Base-by-base conservation (phyloP, 2,888 invertebrate species). In the Ochlodes sylvanus region DNA sequence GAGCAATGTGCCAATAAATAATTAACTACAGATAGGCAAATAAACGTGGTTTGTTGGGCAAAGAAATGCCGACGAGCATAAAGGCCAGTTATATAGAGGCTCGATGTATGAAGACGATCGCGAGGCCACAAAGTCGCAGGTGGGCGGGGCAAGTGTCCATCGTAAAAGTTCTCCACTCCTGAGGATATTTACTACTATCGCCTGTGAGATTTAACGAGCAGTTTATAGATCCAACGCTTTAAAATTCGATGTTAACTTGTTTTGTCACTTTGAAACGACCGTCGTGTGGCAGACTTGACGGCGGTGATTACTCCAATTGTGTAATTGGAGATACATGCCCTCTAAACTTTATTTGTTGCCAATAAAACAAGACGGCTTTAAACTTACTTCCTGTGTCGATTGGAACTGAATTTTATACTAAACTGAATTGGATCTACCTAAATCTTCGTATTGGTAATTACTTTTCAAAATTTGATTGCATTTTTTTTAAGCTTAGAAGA, bases 131-230 rank as follows among this genome's bases (percentile, higher is more conserved):
- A 86, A 86, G 83, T 83, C 87, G 77, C 86, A 85, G 86, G 91
- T 91, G 89, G 92, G 90, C 79, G 92, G 89, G 76, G 87, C 84
- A 69, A 78, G 77, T 77, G 86, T 82, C 86, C 87, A 83, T 89
- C 91, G 90, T 92, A 92, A 92, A 91, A 87, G 80, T 82, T 81
- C 79, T 78, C 81, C 78, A 83, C 85, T 85, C 85, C 82, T 83
- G 81, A 81, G 87, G 80, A 88, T 87, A 92, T 92, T 92, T 92
- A 92, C 90, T 89, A 88, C 90, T 88, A 90, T 87, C 87, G 84
- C 82, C 81, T 78, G 82, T 82, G 86, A 89, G 89, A 91, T 91
- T 92, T 92, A 91, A 93, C 91, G 89, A 89, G 71, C 88, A 87
- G 89, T 92, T 92, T 92, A 92, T 91, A 89, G 92, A 90, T 88